phyloP scores from a whole-genome alignment of 1,140 invertebrate genomes.

The Zaprionus vittiger region DNA sequence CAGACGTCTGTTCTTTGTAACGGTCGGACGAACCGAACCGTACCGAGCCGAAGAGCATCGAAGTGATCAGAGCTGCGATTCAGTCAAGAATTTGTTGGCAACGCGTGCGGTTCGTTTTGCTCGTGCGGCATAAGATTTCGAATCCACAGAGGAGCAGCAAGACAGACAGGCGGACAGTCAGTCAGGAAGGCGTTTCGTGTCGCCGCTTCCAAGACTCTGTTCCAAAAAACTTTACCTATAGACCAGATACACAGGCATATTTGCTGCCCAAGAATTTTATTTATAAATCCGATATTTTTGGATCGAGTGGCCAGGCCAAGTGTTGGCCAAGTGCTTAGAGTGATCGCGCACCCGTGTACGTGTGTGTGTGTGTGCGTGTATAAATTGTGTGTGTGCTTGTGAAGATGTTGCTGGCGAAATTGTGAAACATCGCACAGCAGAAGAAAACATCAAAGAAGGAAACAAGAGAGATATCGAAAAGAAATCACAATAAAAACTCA shows the following conservation, averaged over 20 bases:
- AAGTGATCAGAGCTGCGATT: slow-evolving; percentile 40
- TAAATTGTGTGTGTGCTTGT: slow-evolving; percentile 30
- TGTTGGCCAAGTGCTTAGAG: slow-evolving; percentile 31
- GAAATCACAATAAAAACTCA: slow-evolving; percentile 5
- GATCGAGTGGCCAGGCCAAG: slow-evolving; percentile 33
- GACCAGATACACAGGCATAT: slow-evolving; percentile 32
- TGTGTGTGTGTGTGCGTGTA: slow-evolving; percentile 19
- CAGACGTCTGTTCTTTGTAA: slow-evolving; percentile 10
- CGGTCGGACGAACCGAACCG: slow-evolving; percentile 18
- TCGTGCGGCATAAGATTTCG: slow-evolving; percentile 19
- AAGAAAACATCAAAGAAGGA: slow-evolving; percentile 30
- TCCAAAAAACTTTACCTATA: slow-evolving; percentile 64
- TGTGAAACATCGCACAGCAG: slow-evolving; percentile 52
- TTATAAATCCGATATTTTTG: slow-evolving; percentile 60
- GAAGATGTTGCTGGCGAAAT: slow-evolving; percentile 68
- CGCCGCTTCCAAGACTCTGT: slow-evolving; percentile 68
- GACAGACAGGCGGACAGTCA: slow-evolving; percentile 11
- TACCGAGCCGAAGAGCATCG: slow-evolving; percentile 64
- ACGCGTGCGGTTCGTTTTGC: slow-evolving; percentile 65
- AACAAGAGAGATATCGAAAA: slow-evolving; percentile 9
- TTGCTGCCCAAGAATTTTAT: slow-evolving; percentile 35
- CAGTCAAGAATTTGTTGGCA: slow-evolving; percentile 70
- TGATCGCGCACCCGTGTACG: background rate
- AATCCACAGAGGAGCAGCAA: background rate
- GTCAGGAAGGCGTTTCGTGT: slow-evolving; percentile 37